phyloP scores from a whole-genome alignment of 1,140 invertebrate genomes.

The Papilio machaon region DNA sequence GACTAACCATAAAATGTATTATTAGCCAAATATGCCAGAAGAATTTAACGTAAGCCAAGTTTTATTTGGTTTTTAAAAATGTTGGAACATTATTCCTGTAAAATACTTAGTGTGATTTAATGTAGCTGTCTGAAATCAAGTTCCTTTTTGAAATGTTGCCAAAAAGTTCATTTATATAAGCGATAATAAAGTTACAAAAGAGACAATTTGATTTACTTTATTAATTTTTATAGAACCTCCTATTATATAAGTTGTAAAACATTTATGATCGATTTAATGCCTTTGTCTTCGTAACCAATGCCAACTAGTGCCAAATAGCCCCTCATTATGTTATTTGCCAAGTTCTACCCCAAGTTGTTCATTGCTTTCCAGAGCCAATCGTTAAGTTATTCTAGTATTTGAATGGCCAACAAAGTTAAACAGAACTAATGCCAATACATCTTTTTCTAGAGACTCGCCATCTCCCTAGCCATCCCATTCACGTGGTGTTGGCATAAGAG shows the following conservation, averaged over 20 bases:
- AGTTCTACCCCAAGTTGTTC: background rate
- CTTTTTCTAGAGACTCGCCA: background rate
- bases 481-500: too few relatives aligned
- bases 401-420: too few relatives aligned
- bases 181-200: background rate
- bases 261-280: background rate
- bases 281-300: background rate
- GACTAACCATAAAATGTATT: background rate
- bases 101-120: background rate
- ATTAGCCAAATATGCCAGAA: background rate
- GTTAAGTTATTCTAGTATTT: background rate
- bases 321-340: slow-evolving; percentile 15
- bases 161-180: background rate
- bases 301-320: background rate
- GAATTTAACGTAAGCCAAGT: slow-evolving; percentile 5
- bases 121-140: background rate
- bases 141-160: slow-evolving; percentile 4
- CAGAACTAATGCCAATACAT: too few relatives aligned
- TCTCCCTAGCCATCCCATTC: too few relatives aligned
- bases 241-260: background rate
- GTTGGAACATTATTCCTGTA: background rate
- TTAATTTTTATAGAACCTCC: background rate
- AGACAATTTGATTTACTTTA: background rate
- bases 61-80: slow-evolving; percentile 9
- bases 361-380: slow-evolving; percentile 15